Evolutionary conservation across 2,797 vertebrate species (phyloP).

Genomic region (Chelon auratus): DNA sequence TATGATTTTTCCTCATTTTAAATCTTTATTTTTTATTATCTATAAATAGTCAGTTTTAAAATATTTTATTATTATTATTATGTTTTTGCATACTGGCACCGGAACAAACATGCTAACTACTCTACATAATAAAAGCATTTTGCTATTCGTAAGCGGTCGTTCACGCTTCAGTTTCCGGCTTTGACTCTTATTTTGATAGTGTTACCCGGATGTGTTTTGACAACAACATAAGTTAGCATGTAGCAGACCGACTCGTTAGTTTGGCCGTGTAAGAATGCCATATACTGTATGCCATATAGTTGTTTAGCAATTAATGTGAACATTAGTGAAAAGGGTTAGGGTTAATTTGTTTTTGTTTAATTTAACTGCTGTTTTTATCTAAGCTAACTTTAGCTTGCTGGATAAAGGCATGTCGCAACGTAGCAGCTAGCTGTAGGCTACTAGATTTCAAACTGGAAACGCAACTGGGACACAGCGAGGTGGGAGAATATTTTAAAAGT

Average conservation of each 20-base stretch:
- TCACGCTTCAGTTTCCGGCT: too few species aligned
- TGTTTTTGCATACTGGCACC: too few species aligned
- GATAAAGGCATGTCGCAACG: not conserved
- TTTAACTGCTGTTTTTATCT: not conserved
- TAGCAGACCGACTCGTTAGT: not conserved
- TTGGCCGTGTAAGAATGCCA: too few species aligned
- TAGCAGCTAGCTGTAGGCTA: not conserved
- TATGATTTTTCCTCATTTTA: too few species aligned
- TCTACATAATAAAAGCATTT: too few species aligned
- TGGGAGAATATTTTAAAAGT: not conserved
- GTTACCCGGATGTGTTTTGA: not conserved
- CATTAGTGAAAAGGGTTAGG: not conserved
- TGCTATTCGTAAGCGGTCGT: too few species aligned
- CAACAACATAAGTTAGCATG: not conserved
- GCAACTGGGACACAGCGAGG: constrained; percentile 13
- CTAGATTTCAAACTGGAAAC: not conserved
- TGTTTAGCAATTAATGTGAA: not conserved
- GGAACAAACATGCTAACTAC: too few species aligned
- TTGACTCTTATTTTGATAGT: not conserved
- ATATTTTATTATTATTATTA: too few species aligned
- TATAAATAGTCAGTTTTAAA: too few species aligned
- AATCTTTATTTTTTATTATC: too few species aligned
- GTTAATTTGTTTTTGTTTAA: not conserved
- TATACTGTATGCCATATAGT: not conserved
- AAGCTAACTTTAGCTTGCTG: not conserved